Percentiles rank a stretch among this genome's conserved stretches.
These are phyloP conservation scores for Progne subis DNA, from an alignment of 2,113 vertebrate species.

Conservation along the genomic window DNA sequence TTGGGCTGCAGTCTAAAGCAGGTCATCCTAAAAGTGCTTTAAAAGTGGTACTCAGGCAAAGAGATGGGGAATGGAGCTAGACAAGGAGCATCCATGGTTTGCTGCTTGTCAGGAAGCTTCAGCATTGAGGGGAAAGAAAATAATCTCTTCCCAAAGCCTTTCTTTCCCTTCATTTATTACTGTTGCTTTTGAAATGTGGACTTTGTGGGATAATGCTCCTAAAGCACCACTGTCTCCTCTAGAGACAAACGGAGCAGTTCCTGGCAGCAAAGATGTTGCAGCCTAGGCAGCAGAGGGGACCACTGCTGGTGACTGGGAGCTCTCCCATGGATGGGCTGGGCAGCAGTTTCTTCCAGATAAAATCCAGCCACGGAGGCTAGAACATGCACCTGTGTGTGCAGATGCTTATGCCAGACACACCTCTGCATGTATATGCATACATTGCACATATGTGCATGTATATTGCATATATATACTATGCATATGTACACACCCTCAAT, in stretches of 20 bases:
- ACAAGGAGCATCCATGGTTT: background rate
- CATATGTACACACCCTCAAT: accelerated
- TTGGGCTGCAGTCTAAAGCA: background rate
- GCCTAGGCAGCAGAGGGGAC: background rate
- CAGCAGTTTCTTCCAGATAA: background rate
- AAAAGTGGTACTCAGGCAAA: background rate
- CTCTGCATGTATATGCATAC: background rate
- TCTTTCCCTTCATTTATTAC: background rate
- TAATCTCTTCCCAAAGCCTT: background rate
- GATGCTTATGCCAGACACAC: background rate
- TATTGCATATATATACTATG: background rate
- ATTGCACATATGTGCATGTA: too few species aligned
- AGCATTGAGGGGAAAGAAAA: background rate
- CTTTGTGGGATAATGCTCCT: background rate
- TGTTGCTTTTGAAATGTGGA: background rate
- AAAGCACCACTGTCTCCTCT: background rate
- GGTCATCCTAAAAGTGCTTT: background rate
- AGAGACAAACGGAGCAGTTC: background rate
- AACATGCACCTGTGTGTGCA: background rate
- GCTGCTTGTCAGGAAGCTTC: background rate
- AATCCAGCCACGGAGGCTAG: background rate
- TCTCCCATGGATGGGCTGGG: background rate
- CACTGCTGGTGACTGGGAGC: background rate
- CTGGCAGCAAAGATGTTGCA: background rate
- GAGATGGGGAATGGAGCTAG: background rate